phyloP scores from a whole-genome alignment of 2,797 vertebrate genomes.

The Crenuchus spilurus region DNA sequence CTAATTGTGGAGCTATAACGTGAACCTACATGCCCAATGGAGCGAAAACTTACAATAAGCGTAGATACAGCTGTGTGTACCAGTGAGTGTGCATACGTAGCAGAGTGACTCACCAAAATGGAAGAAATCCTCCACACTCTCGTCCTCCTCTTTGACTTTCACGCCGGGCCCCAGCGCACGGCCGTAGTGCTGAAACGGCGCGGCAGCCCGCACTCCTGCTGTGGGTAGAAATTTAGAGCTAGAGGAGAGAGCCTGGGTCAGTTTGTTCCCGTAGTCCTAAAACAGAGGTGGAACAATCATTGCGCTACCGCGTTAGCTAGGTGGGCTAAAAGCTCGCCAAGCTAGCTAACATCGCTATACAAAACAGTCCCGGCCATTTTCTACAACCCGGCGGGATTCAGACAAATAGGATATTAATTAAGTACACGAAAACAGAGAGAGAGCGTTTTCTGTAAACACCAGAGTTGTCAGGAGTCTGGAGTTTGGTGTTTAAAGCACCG shows the following conservation, averaged over 20 bases:
- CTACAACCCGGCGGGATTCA: conserved; percentile 16
- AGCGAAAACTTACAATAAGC: too few species aligned
- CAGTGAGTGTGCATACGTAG: too few species aligned
- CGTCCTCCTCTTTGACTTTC: conserved; percentile 59
- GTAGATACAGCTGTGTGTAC: too few species aligned
- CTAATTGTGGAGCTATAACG: too few species aligned
- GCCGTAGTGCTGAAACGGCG: conserved; percentile 48
- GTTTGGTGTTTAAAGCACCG: not conserved
- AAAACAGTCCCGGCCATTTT: conserved; percentile 43
- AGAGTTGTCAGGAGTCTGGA: too few species aligned
- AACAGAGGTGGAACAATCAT: conserved; percentile 54
- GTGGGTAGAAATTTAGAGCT: conserved; percentile 53
- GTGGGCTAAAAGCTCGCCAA: conserved; percentile 2
- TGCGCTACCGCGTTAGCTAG: conserved; percentile 43
- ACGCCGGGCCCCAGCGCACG: conserved; percentile 45
- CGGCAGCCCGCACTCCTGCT: conserved; percentile 38
- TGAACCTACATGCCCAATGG: too few species aligned
- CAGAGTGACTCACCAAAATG: conserved; percentile 53
- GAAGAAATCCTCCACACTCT: conserved; percentile 59
- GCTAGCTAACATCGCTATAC: conserved; percentile 42
- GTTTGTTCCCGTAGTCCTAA: conserved; percentile 61
- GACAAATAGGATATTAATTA: not conserved
- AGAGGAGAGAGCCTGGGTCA: conserved; percentile 59
- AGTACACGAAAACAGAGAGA: not conserved
- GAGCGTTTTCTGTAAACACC: too few species aligned